These are phyloP conservation scores for Piscicola geometra DNA, from an alignment of 2,888 invertebrate genomes.

Conservation along the genomic window DNA sequence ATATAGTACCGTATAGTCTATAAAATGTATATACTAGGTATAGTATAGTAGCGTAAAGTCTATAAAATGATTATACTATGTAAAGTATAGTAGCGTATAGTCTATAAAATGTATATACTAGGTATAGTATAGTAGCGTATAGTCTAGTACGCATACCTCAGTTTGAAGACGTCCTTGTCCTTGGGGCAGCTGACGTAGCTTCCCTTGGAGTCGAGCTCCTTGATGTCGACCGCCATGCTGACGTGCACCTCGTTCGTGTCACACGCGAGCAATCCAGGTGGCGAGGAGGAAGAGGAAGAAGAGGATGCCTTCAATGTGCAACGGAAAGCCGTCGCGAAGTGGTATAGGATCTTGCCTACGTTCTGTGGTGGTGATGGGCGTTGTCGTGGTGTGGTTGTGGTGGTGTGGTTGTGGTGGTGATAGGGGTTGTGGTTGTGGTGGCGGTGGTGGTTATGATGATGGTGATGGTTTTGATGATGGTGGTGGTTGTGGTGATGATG, in stretches of 20 bases:
- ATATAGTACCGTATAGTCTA: no score
- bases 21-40: no score
- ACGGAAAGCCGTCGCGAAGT: constrained; percentile 90
- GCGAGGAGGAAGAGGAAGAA: background rate
- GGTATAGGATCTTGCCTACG: constrained; percentile 62
- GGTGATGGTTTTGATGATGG: background rate
- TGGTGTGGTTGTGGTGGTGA: background rate
- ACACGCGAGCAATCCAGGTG: background rate
- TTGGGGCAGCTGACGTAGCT: constrained; percentile 68
- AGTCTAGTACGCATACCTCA: no score
- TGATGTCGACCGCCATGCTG: constrained; percentile 85
- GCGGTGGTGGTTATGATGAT: background rate
- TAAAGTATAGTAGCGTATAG: no score
- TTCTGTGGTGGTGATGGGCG: constrained; percentile 45
- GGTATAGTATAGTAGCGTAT: no score
- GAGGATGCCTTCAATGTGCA: constrained; percentile 64
- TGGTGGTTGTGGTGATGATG: background rate
- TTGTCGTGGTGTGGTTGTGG: no score
- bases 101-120: no score
- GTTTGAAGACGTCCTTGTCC: constrained; percentile 59
- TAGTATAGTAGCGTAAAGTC: no score
- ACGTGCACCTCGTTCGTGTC: constrained; percentile 59
- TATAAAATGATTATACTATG: no score
- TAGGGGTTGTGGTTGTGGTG: background rate
- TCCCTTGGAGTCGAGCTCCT: constrained; percentile 54